Evolutionary conservation across 2,797 vertebrate genomes (phyloP).

Genomic region (Halcyon smyrnensis): DNA sequence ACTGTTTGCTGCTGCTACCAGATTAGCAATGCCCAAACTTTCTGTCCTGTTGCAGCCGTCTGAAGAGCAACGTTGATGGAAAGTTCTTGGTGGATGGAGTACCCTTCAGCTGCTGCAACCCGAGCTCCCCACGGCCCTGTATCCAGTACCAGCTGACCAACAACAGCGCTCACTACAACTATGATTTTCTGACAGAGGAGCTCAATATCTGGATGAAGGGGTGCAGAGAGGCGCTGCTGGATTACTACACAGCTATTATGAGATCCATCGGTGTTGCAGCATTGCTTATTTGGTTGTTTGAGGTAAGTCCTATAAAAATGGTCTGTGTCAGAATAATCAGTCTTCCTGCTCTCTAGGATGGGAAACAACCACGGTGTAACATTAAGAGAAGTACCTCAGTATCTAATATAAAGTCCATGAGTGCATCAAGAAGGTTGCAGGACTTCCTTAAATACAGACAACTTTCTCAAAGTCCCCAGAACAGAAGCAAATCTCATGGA

Average conservation of each 20-base stretch:
- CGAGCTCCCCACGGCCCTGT: slow-evolving; percentile 88
- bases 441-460: not conserved
- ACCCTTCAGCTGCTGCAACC: slow-evolving; percentile 94
- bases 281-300: slow-evolving; percentile 90
- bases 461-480: not conserved
- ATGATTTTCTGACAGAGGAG: slow-evolving; percentile 86
- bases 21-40: not conserved
- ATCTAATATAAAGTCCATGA: not conserved
- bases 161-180: slow-evolving; percentile 91
- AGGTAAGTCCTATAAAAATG: slow-evolving; percentile 80
- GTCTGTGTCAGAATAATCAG: no score
- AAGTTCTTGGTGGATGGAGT: slow-evolving; percentile 89
- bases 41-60: slow-evolving; percentile 75
- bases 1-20: not conserved
- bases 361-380: accelerated
- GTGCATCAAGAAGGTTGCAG: not conserved
- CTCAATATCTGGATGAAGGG: slow-evolving; percentile 91
- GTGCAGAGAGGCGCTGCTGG: slow-evolving; percentile 87
- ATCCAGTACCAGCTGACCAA: slow-evolving; percentile 91
- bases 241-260: slow-evolving; percentile 88
- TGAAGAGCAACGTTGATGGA: slow-evolving; percentile 88
- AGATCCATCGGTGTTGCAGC: slow-evolving; percentile 87
- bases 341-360: not conserved
- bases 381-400: accelerated
- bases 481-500: not conserved